Percentiles rank a stretch among this genome's conserved stretches.
phyloP scores from a whole-genome alignment of 2,797 vertebrate species.

The Pseudochromis fuscus region DNA sequence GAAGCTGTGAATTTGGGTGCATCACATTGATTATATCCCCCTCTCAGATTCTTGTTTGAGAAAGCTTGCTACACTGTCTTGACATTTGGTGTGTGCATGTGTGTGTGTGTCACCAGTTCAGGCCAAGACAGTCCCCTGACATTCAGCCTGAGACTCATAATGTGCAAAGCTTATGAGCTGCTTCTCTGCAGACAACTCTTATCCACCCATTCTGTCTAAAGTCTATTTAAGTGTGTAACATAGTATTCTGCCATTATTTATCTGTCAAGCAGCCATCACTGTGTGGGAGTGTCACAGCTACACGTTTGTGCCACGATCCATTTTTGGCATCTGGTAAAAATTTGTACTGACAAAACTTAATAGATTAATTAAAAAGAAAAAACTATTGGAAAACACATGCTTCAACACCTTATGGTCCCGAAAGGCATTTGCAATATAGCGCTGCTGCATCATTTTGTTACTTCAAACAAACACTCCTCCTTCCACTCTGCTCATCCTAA shows the following conservation, averaged over 20 bases:
- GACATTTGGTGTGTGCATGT: constrained; percentile 40
- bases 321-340: background rate
- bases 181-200: constrained; percentile 8
- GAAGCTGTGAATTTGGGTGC: constrained; percentile 49
- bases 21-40: constrained; percentile 50
- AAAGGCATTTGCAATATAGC: no score
- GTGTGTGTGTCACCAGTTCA: constrained; percentile 20
- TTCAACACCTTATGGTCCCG: no score
- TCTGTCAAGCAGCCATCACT: background rate
- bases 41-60: constrained; percentile 47
- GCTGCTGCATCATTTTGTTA: no score
- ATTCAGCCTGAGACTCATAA: constrained; percentile 37
- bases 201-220: no score
- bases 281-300: background rate
- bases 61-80: constrained; percentile 28
- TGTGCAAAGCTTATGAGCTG: constrained; percentile 20
- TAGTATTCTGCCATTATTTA: background rate
- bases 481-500: background rate
- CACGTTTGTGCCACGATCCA: background rate
- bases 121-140: constrained; percentile 27
- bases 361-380: no score
- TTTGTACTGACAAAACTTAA: background rate
- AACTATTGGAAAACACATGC: no score
- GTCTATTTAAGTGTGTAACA: constrained; percentile 24
- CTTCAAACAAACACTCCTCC: background rate